These are phyloP conservation scores for Drosophila nasuta DNA, from an alignment of 1,140 invertebrate genomes.

Conservation along the genomic window DNA sequence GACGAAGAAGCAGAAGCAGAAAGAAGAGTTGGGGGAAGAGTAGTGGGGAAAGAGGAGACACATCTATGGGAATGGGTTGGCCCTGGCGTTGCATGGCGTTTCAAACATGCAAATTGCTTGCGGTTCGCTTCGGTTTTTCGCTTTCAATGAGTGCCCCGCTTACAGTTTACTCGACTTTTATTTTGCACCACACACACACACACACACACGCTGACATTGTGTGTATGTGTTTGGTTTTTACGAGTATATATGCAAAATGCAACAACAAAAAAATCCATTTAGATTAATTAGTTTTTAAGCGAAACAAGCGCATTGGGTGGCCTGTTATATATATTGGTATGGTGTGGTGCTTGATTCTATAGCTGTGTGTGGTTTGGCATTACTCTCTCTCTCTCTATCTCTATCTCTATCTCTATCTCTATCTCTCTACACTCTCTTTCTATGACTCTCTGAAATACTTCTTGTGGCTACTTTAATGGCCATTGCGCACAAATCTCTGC, in stretches of 20 bases:
- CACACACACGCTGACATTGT: not conserved
- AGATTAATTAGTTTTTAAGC: constrained; percentile 83
- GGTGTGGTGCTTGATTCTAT: not conserved
- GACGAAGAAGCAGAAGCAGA: constrained; percentile 12
- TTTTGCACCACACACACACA: constrained; percentile 35
- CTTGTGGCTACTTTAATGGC: constrained; percentile 35
- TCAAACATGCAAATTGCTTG: constrained; percentile 84
- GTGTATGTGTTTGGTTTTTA: constrained; percentile 50
- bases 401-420: too few relatives aligned
- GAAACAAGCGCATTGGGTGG: constrained; percentile 44
- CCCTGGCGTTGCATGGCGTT: constrained; percentile 64
- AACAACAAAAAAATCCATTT: constrained; percentile 82
- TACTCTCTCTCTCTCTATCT: too few relatives aligned
- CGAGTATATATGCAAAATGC: constrained; percentile 58
- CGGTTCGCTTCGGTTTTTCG: constrained; percentile 80
- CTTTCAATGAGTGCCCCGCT: constrained; percentile 78
- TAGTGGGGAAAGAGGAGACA: constrained; percentile 2
- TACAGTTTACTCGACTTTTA: constrained; percentile 72
- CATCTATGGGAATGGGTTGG: constrained; percentile 6
- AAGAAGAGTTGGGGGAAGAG: constrained; percentile 13
- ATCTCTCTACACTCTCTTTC: too few relatives aligned
- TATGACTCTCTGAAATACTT: constrained; percentile 5
- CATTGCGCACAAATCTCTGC: constrained; percentile 29
- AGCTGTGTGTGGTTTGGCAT: not conserved
- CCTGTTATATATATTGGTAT: not conserved